A percentile compares a stretch with the other conserved stretches of the same genome.
phyloP scores from a whole-genome alignment of 2,113 vertebrate species.

The Tricholaema leucomelas region DNA sequence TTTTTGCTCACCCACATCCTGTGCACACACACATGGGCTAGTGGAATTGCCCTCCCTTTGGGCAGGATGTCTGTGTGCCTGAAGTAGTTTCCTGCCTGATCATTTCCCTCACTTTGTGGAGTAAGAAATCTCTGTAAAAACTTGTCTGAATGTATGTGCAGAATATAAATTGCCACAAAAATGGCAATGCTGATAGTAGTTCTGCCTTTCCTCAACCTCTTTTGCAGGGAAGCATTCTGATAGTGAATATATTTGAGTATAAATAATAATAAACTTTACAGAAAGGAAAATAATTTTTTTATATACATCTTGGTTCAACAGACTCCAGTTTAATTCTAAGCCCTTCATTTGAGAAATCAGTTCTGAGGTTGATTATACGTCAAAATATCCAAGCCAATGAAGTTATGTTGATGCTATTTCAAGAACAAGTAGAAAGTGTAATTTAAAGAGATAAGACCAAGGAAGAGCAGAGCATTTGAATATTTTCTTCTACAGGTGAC shows the following conservation, averaged over 20 bases:
- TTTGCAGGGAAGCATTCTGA: background rate
- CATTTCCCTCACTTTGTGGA: background rate
- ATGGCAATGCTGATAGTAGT: background rate
- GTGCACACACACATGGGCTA: rapidly evolving
- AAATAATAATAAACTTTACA: constrained; percentile 5
- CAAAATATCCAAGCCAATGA: background rate
- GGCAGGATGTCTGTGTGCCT: background rate
- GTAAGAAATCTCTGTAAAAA: background rate
- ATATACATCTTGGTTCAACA: background rate
- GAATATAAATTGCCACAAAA: background rate
- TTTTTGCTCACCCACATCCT: background rate
- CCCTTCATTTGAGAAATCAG: background rate
- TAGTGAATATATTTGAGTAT: background rate
- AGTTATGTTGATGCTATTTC: background rate
- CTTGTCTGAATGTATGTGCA: background rate
- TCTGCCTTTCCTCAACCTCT: background rate
- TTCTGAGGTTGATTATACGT: background rate
- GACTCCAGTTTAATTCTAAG: background rate
- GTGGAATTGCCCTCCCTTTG: background rate
- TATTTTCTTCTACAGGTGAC: constrained; percentile 21
- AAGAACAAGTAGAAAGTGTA: background rate
- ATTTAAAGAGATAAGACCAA: constrained; percentile 22
- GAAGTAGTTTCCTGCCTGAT: background rate
- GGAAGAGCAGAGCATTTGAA: background rate
- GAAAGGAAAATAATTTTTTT: constrained; percentile 3